Percentiles rank a stretch among this genome's conserved stretches.
phyloP scores from a whole-genome alignment of 2,888 invertebrate species.

The Caenorhabditis doughertyi region DNA sequence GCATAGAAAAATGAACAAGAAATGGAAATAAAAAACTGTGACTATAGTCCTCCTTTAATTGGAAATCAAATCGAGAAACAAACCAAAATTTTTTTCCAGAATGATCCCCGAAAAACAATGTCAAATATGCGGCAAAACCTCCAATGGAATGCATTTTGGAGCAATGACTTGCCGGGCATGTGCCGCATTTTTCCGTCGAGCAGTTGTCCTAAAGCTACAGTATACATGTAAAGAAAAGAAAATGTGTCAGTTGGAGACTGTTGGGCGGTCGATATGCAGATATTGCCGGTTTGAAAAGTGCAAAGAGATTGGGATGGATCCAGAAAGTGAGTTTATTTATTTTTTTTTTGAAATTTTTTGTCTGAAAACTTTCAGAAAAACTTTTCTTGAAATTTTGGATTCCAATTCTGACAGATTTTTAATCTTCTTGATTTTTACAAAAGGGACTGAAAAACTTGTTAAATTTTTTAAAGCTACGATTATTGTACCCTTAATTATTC shows the following conservation, averaged over 20 bases:
- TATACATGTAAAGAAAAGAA: conserved; percentile 26
- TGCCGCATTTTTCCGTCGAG: conserved; percentile 45
- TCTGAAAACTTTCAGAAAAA: not conserved
- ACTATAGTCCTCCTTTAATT: too few species aligned
- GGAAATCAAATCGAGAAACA: not conserved
- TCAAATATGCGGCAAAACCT: conserved; percentile 32
- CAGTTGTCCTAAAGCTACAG: conserved; percentile 36
- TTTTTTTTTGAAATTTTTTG: not conserved
- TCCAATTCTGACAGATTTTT: too few species aligned
- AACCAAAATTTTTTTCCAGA: not conserved
- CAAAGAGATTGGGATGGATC: conserved; percentile 44
- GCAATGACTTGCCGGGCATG: conserved; percentile 45
- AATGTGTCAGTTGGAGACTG: conserved; percentile 24
- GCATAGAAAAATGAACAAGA: too few species aligned
- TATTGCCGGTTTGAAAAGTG: conserved; percentile 39
- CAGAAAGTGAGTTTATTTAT: conserved; percentile 17
- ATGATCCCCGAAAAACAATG: conserved; percentile 32
- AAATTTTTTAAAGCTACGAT: too few species aligned
- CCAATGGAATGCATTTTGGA: conserved; percentile 49
- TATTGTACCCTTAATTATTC: too few species aligned
- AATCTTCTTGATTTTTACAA: too few species aligned
- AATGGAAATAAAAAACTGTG: too few species aligned
- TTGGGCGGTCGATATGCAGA: conserved; percentile 16
- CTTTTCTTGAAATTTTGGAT: not conserved
- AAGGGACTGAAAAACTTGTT: too few species aligned